phyloP scores from a whole-genome alignment of 2,888 invertebrate genomes.

The Aporophyla nigra region DNA sequence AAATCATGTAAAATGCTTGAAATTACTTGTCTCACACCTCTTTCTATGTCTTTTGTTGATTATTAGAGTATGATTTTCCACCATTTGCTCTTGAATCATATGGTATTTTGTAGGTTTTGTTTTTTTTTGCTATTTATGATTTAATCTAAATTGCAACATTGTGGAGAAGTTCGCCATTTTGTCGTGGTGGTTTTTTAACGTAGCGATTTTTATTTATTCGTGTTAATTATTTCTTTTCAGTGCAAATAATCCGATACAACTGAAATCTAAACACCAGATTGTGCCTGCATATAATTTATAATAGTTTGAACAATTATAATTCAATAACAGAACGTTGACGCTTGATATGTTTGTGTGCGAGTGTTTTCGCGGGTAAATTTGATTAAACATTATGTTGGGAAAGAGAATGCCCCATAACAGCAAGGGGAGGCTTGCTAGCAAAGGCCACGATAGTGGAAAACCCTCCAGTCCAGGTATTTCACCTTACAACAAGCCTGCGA shows the following conservation, averaged over 20 bases:
- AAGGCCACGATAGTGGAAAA: conserved; percentile 88
- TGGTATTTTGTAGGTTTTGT: neutral
- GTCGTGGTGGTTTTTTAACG: conserved; percentile 66
- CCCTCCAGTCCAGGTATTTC: conserved; percentile 89
- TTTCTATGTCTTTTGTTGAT: neutral
- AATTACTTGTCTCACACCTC: neutral
- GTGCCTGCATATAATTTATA: conserved; percentile 50
- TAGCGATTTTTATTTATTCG: conserved; percentile 63
- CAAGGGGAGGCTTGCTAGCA: conserved; percentile 88
- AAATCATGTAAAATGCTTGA: neutral
- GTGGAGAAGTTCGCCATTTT: conserved; percentile 72
- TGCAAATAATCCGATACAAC: conserved; percentile 30
- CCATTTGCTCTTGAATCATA: neutral
- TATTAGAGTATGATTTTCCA: neutral
- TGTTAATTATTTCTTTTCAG: conserved; percentile 55
- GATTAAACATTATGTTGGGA: conserved; percentile 84
- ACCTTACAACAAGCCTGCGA: conserved; percentile 87
- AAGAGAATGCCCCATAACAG: conserved; percentile 90
- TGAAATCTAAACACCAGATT: conserved; percentile 40
- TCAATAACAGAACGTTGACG: conserved; percentile 34
- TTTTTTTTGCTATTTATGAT: neutral
- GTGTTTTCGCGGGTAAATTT: conserved; percentile 84
- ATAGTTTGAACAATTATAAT: conserved; percentile 30
- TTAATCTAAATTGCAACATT: conserved; percentile 40
- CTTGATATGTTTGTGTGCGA: conserved; percentile 70